Evolutionary conservation across 2,888 invertebrate genomes (phyloP).

Genomic region (Nipponacmea schrenckii): DNA sequence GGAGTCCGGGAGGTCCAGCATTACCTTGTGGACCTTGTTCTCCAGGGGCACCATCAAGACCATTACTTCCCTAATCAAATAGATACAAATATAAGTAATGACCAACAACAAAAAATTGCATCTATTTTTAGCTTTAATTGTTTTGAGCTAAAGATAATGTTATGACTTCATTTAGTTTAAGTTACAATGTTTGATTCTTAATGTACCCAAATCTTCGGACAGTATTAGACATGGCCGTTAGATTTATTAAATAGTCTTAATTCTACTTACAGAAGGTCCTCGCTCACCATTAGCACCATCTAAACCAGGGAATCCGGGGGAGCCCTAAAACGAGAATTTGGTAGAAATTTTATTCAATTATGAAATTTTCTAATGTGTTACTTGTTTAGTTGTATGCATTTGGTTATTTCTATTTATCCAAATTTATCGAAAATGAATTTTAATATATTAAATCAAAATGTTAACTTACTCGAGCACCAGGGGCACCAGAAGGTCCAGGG

Average conservation of each 20-base stretch:
- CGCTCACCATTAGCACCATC: constrained; percentile 49
- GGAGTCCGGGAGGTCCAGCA: constrained; percentile 44
- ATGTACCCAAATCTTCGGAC: no score
- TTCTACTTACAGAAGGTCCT: constrained; percentile 49
- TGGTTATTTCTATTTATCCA: no score
- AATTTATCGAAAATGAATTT: no score
- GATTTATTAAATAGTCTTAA: not conserved
- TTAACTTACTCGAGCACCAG: constrained; percentile 47
- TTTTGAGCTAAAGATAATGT: no score
- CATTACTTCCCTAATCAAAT: constrained; percentile 38
- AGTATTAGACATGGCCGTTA: no score
- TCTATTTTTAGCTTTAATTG: not conserved
- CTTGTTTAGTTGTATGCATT: no score
- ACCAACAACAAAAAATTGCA: not conserved
- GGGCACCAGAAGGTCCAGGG: constrained; percentile 49
- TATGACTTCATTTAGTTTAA: no score
- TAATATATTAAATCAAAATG: no score
- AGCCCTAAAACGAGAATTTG: constrained; percentile 41
- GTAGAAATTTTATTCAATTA: not conserved
- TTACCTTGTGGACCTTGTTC: constrained; percentile 47
- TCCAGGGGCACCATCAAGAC: constrained; percentile 47
- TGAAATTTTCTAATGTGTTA: no score
- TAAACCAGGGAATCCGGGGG: constrained; percentile 47
- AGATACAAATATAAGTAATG: not conserved
- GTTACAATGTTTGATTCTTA: no score